phyloP scores from a whole-genome alignment of 2,113 vertebrate species.

The Silurus glanis region DNA sequence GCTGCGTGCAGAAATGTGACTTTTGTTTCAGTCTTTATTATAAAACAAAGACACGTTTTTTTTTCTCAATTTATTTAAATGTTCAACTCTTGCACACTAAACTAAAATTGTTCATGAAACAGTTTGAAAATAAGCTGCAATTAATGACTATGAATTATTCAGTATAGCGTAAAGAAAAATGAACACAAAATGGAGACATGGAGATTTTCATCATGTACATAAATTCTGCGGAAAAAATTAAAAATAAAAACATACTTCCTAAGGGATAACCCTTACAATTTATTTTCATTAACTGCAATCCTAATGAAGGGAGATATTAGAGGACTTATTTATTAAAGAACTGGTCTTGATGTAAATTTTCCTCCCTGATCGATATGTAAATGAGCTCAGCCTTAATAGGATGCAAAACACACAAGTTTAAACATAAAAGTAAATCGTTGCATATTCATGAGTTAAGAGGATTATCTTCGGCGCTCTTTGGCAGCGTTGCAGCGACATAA shows the following conservation, averaged over 20 bases:
- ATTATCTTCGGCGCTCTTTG: slow-evolving; percentile 47
- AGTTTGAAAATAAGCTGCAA: too few relatives aligned
- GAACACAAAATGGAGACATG: neutral
- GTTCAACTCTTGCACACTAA: neutral
- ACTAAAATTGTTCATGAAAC: neutral
- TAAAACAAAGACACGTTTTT: neutral
- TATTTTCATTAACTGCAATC: slow-evolving; percentile 32
- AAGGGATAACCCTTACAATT: neutral
- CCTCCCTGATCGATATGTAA: slow-evolving; percentile 42
- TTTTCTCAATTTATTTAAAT: too few relatives aligned
- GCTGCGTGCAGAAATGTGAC: neutral
- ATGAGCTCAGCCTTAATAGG: slow-evolving; percentile 40
- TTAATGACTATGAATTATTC: neutral
- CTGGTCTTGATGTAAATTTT: slow-evolving; percentile 51
- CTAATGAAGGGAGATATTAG: slow-evolving; percentile 27
- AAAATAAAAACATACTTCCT: too few relatives aligned
- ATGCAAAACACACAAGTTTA: slow-evolving; percentile 40
- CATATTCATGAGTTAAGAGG: slow-evolving; percentile 55
- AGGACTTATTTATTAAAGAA: slow-evolving; percentile 1
- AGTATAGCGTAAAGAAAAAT: neutral
- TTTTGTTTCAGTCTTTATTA: neutral
- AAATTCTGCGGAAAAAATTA: neutral
- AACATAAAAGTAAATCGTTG: slow-evolving; percentile 44
- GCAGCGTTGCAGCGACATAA: slow-evolving; percentile 36
- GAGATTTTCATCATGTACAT: neutral